These are phyloP conservation scores for Ammospiza caudacuta DNA, from an alignment of 2,113 vertebrate species.

Conservation along the genomic window DNA sequence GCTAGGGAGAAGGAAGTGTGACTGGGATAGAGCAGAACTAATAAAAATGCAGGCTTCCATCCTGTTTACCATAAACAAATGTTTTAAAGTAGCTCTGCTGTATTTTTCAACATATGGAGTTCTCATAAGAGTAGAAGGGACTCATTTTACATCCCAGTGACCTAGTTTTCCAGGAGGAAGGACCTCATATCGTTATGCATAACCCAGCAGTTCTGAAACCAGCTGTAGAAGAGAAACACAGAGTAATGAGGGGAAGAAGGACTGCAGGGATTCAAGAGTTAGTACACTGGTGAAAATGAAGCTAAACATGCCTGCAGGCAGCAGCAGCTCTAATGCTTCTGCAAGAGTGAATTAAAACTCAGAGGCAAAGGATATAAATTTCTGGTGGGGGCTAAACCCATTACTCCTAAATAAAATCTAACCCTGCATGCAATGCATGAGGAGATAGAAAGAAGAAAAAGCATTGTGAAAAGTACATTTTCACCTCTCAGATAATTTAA, in stretches of 20 bases:
- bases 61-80: not conserved
- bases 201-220: conserved; percentile 9
- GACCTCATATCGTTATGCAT: not conserved
- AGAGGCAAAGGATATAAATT: not conserved
- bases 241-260: not conserved
- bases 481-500: not conserved
- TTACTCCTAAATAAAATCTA: not conserved
- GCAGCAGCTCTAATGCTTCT: not conserved
- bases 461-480: not conserved
- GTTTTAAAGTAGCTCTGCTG: not conserved
- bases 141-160: not conserved
- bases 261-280: not conserved
- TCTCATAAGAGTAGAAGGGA: not conserved
- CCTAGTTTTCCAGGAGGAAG: conserved; percentile 13
- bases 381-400: not conserved
- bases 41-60: not conserved
- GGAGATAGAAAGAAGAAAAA: not conserved
- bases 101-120: not conserved
- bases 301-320: conserved; percentile 10
- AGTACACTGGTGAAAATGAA: not conserved
- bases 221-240: not conserved
- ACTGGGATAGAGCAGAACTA: not conserved
- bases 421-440: not conserved
- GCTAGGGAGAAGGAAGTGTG: not conserved
- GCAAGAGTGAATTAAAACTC: not conserved